Percentiles rank a stretch among this genome's conserved stretches.
Evolutionary conservation across 2,113 vertebrate genomes (phyloP).

Genomic region (Capreolus pygargus): DNA sequence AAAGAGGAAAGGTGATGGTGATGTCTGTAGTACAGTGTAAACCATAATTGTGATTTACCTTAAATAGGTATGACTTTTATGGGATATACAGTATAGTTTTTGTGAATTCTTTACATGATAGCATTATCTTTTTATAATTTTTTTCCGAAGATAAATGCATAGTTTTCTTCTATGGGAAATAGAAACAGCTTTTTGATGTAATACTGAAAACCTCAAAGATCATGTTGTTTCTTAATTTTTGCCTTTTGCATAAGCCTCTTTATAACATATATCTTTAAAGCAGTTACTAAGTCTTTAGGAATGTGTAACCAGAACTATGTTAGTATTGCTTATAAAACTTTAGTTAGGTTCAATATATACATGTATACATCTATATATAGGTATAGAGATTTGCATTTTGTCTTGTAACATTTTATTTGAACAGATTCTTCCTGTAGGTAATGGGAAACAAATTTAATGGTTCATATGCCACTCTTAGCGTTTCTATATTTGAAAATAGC

Average conservation of each 20-base stretch:
- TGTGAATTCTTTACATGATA: conserved; percentile 74
- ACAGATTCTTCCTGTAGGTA: conserved; percentile 78
- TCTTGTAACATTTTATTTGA: conserved; percentile 78
- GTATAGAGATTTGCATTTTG: conserved; percentile 75
- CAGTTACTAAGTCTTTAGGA: conserved; percentile 82
- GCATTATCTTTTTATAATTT: conserved; percentile 80
- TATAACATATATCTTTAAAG: conserved; percentile 75
- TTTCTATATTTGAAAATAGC: conserved; percentile 72
- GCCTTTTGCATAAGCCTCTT: conserved; percentile 75
- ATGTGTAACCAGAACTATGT: conserved; percentile 81
- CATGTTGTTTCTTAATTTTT: conserved; percentile 68
- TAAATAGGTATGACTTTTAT: conserved; percentile 53
- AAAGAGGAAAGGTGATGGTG: conserved; percentile 60
- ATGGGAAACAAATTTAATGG: conserved; percentile 70
- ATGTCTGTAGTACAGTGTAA: conserved; percentile 41
- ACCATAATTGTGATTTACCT: conserved; percentile 65
- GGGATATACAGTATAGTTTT: conserved; percentile 73
- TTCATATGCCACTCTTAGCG: conserved; percentile 40
- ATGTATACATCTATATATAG: conserved; percentile 67
- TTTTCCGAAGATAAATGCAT: conserved; percentile 65
- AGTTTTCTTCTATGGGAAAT: conserved; percentile 68
- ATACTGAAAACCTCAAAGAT: conserved; percentile 68
- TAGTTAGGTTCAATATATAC: conserved; percentile 77
- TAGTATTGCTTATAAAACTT: conserved; percentile 81
- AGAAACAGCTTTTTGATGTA: conserved; percentile 71